Evolutionary conservation across 2,113 vertebrate species (phyloP), one percentile per base, ranked within the genome.

Genomic region (Craseonycteris thonglongyai): DNA sequence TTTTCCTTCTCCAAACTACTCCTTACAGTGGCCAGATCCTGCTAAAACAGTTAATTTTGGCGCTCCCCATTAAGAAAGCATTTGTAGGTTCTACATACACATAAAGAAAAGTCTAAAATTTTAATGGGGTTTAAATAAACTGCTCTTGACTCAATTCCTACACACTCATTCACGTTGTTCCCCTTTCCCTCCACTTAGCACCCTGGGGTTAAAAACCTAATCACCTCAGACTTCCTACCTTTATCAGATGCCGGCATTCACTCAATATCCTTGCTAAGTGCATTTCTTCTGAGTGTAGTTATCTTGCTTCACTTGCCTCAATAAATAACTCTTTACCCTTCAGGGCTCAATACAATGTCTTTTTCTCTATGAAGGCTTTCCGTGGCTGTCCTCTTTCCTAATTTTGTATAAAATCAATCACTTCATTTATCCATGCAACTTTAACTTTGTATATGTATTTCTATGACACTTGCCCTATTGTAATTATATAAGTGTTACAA

Each of bases 171-270:
- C 11, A 58, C 18, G 18, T 14, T 30, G 10, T 49, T 33, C 28
- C 38, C 13, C 47, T 63, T 78, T 30, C 33, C 30, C 21, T 87
- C 22, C 6, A 63, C 63, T 86, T 10, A 10, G 40, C 4, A 26
- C 10, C 9, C 3, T 35, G 38, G 14, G 2, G 7, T 54, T 28
- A 21, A 18, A 68, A 89, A 0, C 6, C 14, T 45, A 0, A 1
- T 59, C 49, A 49, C 10, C 5, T 49, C 12, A 35, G 10, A 35
- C 16, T 12, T 8, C 13, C 22, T 35, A 56, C 54, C 11, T 63
- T 47, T 38, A 35, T 40, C 33, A 58, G 45, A 51, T 11, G 19
- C 26, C 12, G 51, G 14, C 12, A 26, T 56, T 49, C 16, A 13
- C 5, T 59, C 3, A 7, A 4, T 24, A 18, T 14, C 13, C 30